A percentile compares a stretch with the other conserved stretches of the same genome.
Conservation (phyloP, 2,797 vertebrate species). For the Hylomyscus alleni region DNA sequence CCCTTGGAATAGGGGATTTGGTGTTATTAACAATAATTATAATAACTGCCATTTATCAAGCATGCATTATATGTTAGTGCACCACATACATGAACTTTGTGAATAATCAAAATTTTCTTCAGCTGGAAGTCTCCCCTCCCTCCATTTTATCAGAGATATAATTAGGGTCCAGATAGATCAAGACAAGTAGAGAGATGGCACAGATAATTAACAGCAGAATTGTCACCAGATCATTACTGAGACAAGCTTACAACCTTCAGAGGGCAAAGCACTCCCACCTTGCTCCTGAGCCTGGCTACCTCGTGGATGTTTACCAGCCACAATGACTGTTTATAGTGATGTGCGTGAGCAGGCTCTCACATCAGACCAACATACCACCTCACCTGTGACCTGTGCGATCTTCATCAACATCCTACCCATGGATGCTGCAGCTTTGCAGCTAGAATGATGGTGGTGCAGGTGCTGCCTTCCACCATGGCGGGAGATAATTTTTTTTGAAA, state of each 20-base stretch:
- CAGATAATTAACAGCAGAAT: background rate
- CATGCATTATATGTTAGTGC: too few relatives aligned
- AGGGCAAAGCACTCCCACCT: background rate
- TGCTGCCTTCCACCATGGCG: too few relatives aligned
- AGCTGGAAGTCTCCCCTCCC: background rate
- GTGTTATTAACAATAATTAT: slow-evolving; percentile 4
- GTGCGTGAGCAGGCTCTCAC: background rate
- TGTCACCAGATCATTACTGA: background rate
- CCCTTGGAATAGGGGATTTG: background rate
- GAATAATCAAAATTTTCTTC: background rate
- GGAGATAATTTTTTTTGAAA: background rate
- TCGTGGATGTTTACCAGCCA: background rate
- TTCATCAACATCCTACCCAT: background rate
- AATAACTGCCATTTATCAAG: background rate
- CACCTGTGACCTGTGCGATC: background rate
- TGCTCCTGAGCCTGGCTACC: background rate
- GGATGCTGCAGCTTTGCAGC: background rate
- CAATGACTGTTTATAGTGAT: fast-evolving
- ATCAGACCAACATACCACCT: background rate
- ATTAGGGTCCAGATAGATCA: background rate
- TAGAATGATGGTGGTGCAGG: background rate
- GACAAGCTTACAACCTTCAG: background rate
- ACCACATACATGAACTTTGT: background rate
- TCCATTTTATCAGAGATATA: background rate
- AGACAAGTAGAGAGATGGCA: background rate